These are phyloP conservation scores for Subanguina moxae DNA, from an alignment of 1,140 invertebrate genomes.

Conservation along the genomic window DNA sequence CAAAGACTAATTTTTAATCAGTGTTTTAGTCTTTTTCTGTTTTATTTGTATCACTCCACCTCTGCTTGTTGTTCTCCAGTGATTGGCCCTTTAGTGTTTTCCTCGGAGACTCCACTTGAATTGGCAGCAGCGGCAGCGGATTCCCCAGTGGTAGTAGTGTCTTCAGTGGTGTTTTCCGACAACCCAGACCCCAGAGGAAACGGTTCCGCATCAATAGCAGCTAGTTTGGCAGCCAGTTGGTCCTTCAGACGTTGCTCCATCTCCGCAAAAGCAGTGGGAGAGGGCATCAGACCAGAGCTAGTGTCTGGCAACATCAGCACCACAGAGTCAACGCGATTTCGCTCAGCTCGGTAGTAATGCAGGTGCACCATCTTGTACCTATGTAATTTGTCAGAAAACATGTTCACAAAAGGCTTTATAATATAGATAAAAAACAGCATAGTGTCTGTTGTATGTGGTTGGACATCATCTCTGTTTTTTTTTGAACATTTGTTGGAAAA, in stretches of 20 bases:
- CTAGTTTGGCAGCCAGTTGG: conserved; percentile 52
- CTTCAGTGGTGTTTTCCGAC: background rate
- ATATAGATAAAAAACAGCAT: no score
- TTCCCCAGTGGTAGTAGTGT: background rate
- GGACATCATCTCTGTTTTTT: no score
- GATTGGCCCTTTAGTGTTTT: no score
- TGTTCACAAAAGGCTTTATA: background rate
- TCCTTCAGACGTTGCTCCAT: conserved; percentile 30
- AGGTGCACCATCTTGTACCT: conserved; percentile 59
- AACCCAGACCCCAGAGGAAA: conserved; percentile 37
- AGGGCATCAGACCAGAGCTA: conserved; percentile 78
- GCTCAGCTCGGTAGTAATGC: conserved; percentile 76
- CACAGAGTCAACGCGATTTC: conserved; percentile 81
- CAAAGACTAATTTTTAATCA: no score
- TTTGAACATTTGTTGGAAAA: no score
- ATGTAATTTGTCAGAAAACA: conserved; percentile 11
- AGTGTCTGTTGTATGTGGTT: no score
- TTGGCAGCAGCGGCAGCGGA: background rate
- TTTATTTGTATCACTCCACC: no score
- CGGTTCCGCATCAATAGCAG: conserved; percentile 50
- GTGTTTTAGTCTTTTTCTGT: no score
- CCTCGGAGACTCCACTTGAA: background rate
- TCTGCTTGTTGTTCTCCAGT: no score
- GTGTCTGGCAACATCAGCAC: conserved; percentile 94
- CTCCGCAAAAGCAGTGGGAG: conserved; percentile 64